Base-by-base conservation (phyloP, 37 sponge, comb jelly and placozoan species). In the Cliona cf. orientalis region DNA sequence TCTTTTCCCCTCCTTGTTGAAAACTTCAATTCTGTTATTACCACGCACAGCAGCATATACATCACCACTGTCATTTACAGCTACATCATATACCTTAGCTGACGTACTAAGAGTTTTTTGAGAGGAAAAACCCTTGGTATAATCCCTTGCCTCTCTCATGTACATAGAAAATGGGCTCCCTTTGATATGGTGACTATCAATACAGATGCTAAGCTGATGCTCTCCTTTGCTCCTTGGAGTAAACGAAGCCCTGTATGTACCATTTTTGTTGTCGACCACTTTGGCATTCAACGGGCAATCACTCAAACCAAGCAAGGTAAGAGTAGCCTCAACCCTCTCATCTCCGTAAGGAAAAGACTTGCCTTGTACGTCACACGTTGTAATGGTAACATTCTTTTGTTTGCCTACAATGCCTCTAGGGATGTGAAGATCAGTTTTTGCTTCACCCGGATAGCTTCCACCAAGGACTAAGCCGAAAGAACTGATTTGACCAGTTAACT, bases 161-260 rank as follows among this genome's bases (percentile, higher is more conserved):
- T 39, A 22, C 32, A 85, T n/a, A 59, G n/a, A 22, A 53, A 77
- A 77, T n/a, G 85, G 78, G 29, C 85, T 85, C 17, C 62, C 33
- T 42, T 58, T 57, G 35, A 85, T 66, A 19, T 17, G 36, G 22
- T 76, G 39, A 35, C 58, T 37, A 28, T 60, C 29, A 55, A 76
- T 76, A 4, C 56, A 77, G 38, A 85, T 44, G 25, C 1, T 1
- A 0, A 85, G 39, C 57, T 77, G 45, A 77, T 77, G 43, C 0
- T 68, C 44, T 29, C 85, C 85, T 21, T 23, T 22, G 19, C 61
- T 49, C 61, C 60, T 58, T 7, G 85, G 77, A 2, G 85, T 76
- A 49, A 85, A 67, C 60, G 78, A 56, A n/a, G 77, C 22, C 5
- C 1, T 29, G 42, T 76, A 77, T 7, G 45, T 85, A 33, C 85